Evolutionary conservation across 1,140 invertebrate genomes (phyloP), one percentile per base, ranked within the genome.

Genomic region (Cyrtorhinus lividipennis): DNA sequence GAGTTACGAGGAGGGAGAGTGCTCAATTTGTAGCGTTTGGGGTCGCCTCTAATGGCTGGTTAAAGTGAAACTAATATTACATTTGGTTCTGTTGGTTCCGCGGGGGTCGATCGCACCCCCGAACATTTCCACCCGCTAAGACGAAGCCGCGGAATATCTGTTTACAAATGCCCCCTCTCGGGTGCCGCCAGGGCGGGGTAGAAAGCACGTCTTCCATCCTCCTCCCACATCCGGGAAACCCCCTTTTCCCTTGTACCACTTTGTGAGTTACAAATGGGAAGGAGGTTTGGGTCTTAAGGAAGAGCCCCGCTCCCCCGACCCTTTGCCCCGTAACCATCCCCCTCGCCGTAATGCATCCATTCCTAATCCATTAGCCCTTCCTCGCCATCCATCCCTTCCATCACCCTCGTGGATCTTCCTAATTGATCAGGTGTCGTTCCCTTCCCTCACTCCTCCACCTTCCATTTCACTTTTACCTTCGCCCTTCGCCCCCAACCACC

Each of bases 381-480:
- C 18, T 56, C 22, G 5, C 48, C 48, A 5, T 10, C 48, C 5
- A 18, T 23, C 5, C 5, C 48, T 23, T 20, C 48, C 48, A 56
- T 23, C 48, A 18, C 59, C 27, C 3, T 2, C 13, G 22, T 18
- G 20, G 53, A 18, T 24, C 20, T 26, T 20, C 59, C 59, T 26
- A 26, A 61, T 62, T 24, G 61, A 62, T 62, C 24, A 56, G 27
- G 22, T 56, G n/a, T 24, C 61, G 12, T 56, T 23, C n/a, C 22
- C 45, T n/a, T 45, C 45, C 38, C 20, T 24, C 58, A 20, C 58
- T 24, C 22, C 58, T 20, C 8, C 26, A n/a, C n/a, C n/a, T n/a
- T n/a, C n/a, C n/a, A n/a, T n/a, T n/a, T n/a, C n/a, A n/a, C n/a
- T n/a, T n/a, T n/a, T n/a, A n/a, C n/a, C n/a, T n/a, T 18, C 2